Base-by-base conservation (phyloP, 2,797 vertebrate species). In the Setipinna tenuifilis region DNA sequence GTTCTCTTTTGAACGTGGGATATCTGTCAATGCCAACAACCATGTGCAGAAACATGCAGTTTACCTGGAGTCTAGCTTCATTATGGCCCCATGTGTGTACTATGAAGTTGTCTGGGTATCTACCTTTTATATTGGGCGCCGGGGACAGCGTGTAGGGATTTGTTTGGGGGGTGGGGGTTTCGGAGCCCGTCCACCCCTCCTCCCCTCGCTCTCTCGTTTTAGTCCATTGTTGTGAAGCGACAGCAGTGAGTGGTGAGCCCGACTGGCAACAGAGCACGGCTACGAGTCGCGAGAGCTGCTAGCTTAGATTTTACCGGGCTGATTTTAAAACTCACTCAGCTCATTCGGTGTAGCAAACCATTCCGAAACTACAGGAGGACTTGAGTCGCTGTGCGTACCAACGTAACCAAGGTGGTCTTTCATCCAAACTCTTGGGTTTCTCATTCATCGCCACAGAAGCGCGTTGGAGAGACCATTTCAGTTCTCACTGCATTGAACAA, bases 181-280 rank as follows among this genome's bases (percentile, higher is more conserved):
- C 87, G 87, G 89, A 90, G 85, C 85, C 82, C 85, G 88, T 86
- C 85, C 89, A 88, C 87, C 87, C 81, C 87, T 68, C 87, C 81
- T 58, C 6, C 85, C 19, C 82, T 54, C 83, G 81, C 85, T 68
- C 83, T 54, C 89, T 86, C 86, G 68, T 87, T 93, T 93, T 92
- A 92, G 87, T 90, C 94, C 92, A 95, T 96, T 96, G 95, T 95
- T 94, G 94, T 93, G 93, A 87, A 89, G 92, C 93, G 90, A 86
- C 90, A 91, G 82, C 90, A 90, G 89, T 89, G 83, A 88, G 87
- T 83, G 86, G 87, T 83, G 87, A 88, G 85, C 85, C 83, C 28
- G 85, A 83, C 85, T 87, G 86, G 81, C 82, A 88, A 87, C 87
- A 88, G 88, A 87, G 85, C 88, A 65, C 88, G 83, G 85, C 86